Evolutionary conservation across 2,113 vertebrate species (phyloP), one percentile per base, ranked within the genome.

Genomic region (Rhinolophus ferrumequinum): DNA sequence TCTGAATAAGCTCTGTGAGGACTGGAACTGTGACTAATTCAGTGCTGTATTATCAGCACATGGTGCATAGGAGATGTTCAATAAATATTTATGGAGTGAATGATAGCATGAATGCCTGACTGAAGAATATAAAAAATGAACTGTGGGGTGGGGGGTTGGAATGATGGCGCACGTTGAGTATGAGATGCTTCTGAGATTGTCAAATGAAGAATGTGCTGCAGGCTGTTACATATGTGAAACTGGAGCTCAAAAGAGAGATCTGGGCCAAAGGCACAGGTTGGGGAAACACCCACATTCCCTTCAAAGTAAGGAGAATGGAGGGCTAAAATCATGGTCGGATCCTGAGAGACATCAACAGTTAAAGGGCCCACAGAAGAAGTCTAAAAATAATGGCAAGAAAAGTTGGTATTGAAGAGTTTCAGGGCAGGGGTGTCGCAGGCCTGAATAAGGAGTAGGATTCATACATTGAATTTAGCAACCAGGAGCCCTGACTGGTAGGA

Each of bases 91-190:
- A 4, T 13, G 41, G 64, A 10, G 4, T 0, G 30, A n/a, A 41
- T 4, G 24, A 14, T 2, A 8, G 67, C 11, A 4, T 0, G 19
- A n/a, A 22, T 10, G 28, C 6, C 84, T 4, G 44, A 8, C 10
- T 4, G 13, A 50, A 52, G 38, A 56, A 6, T 4, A 6, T 2
- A 30, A 13, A 35, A 41, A 0, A 52, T 10, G 18, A 64, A 15
- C n/a, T 2, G 30, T 26, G 52, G 6, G 8, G 33, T n/a, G 6
- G 35, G 16, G 70, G n/a, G 24, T 2, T 9, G n/a, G 26, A 35
- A 14, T 22, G n/a, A 8, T 21, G 14, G n/a, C 1, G 3, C n/a
- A 0, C 1, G 30, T 2, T 16, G 35, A 58, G 33, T 16, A 2
- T 13, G 22, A 64, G 79, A 47, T 44, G 54, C 58, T 58, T 0